Percentiles rank a stretch among this genome's conserved stretches.
Conservation (phyloP, 2,888 invertebrate species). For the Neoaliturus tenellus region DNA sequence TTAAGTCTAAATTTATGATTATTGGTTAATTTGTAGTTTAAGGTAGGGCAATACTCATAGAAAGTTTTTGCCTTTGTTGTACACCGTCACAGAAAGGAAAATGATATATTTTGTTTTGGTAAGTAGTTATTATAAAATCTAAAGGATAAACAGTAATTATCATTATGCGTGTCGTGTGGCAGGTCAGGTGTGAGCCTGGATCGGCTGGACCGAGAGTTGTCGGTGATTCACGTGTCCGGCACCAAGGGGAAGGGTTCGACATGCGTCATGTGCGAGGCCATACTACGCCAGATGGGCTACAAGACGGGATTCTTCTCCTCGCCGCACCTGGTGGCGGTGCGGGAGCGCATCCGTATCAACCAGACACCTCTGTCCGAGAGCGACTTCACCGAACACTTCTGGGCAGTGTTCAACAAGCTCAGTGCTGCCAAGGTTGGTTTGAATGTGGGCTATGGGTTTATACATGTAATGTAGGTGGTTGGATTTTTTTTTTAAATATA, state of each 20-base stretch:
- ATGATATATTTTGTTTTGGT: no score
- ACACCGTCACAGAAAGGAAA: no score
- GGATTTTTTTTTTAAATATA: no score
- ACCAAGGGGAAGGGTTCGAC: conserved; percentile 99
- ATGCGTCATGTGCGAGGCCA: conserved; percentile 94
- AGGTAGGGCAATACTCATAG: no score
- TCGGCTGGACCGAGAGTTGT: conserved; percentile 78
- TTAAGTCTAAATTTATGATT: no score
- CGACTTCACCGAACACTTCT: conserved; percentile 88
- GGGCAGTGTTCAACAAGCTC: conserved; percentile 84
- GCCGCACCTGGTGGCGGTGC: conserved; percentile 94
- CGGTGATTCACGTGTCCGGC: conserved; percentile 96
- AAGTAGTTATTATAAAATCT: no score
- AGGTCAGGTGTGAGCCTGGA: conserved; percentile 80
- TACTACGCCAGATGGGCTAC: conserved; percentile 88
- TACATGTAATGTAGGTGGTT: no score
- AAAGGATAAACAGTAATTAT: no score
- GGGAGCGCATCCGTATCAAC: conserved; percentile 94
- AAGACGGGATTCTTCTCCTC: conserved; percentile 97
- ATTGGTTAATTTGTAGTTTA: no score
- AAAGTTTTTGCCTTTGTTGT: no score
- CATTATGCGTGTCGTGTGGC: conserved; percentile 54
- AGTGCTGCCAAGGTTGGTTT: conserved; percentile 72
- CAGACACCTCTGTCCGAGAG: conserved; percentile 85
- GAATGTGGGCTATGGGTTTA: no score